Evolutionary conservation across 1,140 invertebrate species (phyloP).

Genomic region (Drosophila sp.): DNA sequence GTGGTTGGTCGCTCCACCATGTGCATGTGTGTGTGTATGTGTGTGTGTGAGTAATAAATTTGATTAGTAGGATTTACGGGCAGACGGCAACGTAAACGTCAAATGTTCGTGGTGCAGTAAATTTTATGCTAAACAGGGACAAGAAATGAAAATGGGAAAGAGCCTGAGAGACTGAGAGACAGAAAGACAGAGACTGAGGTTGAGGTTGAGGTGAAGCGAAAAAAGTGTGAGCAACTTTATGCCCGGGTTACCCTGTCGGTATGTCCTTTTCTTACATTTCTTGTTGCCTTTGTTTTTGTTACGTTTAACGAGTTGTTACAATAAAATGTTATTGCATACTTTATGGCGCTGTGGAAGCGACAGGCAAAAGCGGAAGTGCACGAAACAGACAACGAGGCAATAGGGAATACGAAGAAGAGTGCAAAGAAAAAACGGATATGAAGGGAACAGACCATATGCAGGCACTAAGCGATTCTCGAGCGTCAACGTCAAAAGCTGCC

Average conservation of each 20-base stretch:
- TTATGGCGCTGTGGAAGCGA: constrained; percentile 45
- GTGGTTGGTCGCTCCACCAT: constrained; percentile 39
- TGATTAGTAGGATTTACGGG: constrained; percentile 80
- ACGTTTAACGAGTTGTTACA: constrained; percentile 75
- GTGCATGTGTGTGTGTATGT: constrained; percentile 28
- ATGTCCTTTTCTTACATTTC: constrained; percentile 5
- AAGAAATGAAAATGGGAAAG: neutral
- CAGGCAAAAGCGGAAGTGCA: constrained; percentile 45
- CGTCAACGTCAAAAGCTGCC: constrained; percentile 44
- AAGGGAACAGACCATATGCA: constrained; percentile 27
- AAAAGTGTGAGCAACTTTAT: constrained; percentile 31
- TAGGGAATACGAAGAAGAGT: constrained; percentile 17
- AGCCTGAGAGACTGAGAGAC: neutral
- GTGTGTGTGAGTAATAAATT: constrained; percentile 74
- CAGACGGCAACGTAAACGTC: constrained; percentile 67
- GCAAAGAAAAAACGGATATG: neutral
- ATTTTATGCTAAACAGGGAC: constrained; percentile 75
- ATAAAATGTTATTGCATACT: constrained; percentile 79
- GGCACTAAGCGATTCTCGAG: constrained; percentile 33
- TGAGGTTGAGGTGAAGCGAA: neutral
- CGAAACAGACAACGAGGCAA: constrained; percentile 41
- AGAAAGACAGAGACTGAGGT: constrained; percentile 5
- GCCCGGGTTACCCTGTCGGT: constrained; percentile 7
- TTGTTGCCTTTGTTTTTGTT: constrained; percentile 48
- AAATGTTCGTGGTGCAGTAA: constrained; percentile 77